Percentiles rank a stretch among this genome's conserved stretches.
phyloP scores from a whole-genome alignment of 2,797 vertebrate genomes.

The Pelochelys cantorii region DNA sequence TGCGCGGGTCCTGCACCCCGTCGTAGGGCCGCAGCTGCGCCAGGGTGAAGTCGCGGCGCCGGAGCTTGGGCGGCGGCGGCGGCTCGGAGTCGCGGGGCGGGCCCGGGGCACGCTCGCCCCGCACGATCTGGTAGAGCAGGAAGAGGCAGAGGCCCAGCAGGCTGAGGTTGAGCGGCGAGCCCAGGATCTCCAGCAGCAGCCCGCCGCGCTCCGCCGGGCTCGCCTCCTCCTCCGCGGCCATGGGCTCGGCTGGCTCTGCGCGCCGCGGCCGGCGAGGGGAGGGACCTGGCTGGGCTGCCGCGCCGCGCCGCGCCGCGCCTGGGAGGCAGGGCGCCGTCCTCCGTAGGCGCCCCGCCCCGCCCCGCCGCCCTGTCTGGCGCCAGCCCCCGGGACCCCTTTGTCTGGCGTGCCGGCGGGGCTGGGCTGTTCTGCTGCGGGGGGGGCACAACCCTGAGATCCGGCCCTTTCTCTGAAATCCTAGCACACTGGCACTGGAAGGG shows the following conservation, averaged over 20 bases:
- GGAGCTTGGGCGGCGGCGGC: constrained; percentile 86
- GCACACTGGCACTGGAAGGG: no score
- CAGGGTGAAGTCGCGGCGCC: constrained; percentile 91
- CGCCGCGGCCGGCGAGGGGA: neutral
- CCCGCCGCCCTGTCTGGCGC: no score
- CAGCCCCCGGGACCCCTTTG: no score
- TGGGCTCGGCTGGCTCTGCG: neutral
- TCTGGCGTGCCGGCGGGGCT: no score
- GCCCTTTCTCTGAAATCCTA: no score
- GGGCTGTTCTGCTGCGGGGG: no score
- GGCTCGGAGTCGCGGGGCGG: constrained; percentile 67
- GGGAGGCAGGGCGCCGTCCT: no score
- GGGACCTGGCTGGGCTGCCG: neutral
- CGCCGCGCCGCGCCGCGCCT: neutral
- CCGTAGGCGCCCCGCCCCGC: no score
- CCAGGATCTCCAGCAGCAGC: constrained; percentile 91
- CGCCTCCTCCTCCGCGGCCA: constrained; percentile 73
- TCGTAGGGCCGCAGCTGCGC: constrained; percentile 88
- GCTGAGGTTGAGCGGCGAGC: constrained; percentile 92
- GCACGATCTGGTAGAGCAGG: constrained; percentile 92
- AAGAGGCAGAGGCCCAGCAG: constrained; percentile 92
- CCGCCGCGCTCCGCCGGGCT: constrained; percentile 60
- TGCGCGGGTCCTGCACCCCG: constrained; percentile 86
- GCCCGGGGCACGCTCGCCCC: constrained; percentile 84
- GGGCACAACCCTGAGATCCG: no score